Conservation (phyloP, 2,797 vertebrate species). For the Halcyon smyrnensis region DNA sequence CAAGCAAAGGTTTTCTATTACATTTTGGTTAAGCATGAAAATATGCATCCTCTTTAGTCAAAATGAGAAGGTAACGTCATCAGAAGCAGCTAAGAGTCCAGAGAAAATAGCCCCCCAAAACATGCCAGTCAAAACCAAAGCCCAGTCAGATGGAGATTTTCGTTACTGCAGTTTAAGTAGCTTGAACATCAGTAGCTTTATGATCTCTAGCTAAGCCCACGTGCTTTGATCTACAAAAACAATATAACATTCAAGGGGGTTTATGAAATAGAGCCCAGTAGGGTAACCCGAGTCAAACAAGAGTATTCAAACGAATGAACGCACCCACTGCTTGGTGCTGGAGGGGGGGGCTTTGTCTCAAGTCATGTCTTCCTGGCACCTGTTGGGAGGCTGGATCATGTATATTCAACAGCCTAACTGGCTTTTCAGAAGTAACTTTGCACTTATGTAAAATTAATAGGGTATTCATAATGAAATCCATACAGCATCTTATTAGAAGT, state of each 20-base stretch:
- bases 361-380: not conserved
- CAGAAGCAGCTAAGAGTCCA: not conserved
- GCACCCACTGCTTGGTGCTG: not conserved
- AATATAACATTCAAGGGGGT: fast-evolving
- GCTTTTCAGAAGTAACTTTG: slow-evolving; percentile 55
- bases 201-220: not conserved
- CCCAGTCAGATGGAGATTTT: not conserved
- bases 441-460: slow-evolving; percentile 64
- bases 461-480: slow-evolving; percentile 62
- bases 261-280: not conserved
- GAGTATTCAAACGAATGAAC: not conserved
- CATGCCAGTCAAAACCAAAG: not conserved
- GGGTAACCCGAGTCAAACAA: not conserved
- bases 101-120: not conserved
- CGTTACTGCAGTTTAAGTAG: not conserved
- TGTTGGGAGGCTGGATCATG: not conserved
- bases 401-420: slow-evolving; percentile 7
- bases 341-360: not conserved
- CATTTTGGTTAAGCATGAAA: not conserved
- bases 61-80: not conserved
- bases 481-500: slow-evolving; percentile 59
- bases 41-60: not conserved
- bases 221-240: not conserved
- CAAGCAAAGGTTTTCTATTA: not conserved
- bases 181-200: not conserved